These are phyloP conservation scores for Neodon shergylaensis DNA, from an alignment of 2,113 vertebrate genomes.

Conservation along the genomic window DNA sequence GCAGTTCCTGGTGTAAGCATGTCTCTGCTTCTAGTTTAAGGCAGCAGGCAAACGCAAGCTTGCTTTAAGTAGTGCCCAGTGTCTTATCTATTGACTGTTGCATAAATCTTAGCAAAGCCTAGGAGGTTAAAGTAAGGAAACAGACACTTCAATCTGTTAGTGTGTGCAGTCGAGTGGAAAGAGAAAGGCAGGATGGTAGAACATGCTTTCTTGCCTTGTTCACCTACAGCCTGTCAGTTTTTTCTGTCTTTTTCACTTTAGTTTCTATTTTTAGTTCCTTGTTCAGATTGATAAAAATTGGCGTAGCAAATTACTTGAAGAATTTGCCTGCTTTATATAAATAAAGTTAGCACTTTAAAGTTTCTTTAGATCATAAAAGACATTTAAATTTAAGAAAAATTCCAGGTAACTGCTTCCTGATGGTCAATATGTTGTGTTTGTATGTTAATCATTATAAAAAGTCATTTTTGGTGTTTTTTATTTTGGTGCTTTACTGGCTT, in stretches of 20 bases:
- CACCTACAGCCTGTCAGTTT: conserved; percentile 63
- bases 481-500: conserved; percentile 88
- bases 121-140: conserved; percentile 62
- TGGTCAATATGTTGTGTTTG: conserved; percentile 80
- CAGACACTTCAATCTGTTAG: conserved; percentile 68
- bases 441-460: conserved; percentile 79
- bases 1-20: conserved; percentile 70
- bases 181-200: conserved; percentile 63
- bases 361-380: conserved; percentile 76
- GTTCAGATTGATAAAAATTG: conserved; percentile 75
- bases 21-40: conserved; percentile 78
- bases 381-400: conserved; percentile 82
- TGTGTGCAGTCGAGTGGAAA: conserved; percentile 56
- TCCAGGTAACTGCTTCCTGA: conserved; percentile 81
- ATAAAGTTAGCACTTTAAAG: conserved; percentile 88
- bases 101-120: conserved; percentile 43
- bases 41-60: conserved; percentile 76
- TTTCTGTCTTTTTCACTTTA: conserved; percentile 69
- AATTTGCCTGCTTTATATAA: conserved; percentile 85
- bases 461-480: conserved; percentile 69
- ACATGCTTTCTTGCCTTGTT: conserved; percentile 53
- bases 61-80: conserved; percentile 77
- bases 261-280: conserved; percentile 46
- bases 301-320: conserved; percentile 83
- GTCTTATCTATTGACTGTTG: conserved; percentile 20